Evolutionary conservation across 2,888 invertebrate species (phyloP), one percentile per base, ranked within the genome.

Genomic region (Aspidiotus destructor): DNA sequence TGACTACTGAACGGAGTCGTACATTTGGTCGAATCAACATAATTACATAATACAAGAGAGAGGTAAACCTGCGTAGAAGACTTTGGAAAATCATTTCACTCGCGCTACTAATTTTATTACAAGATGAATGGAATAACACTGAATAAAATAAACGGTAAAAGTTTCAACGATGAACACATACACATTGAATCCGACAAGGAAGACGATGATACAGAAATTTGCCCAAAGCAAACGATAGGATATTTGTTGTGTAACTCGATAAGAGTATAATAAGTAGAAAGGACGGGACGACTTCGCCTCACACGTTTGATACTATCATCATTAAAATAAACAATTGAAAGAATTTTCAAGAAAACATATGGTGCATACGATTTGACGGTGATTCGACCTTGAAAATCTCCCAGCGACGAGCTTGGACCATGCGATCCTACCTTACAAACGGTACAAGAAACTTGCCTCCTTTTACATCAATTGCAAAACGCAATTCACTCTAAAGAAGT

Each of bases 11-110:
- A 48, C n/a, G 2, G 48, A n/a, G n/a, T n/a, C 10, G 48, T 13
- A n/a, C 48, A 48, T 48, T 48, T 48, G n/a, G 48, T 48, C n/a
- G 48, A 48, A 48, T n/a, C 48, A n/a, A 48, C n/a, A 48, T 48
- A 3, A 13, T n/a, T 13, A n/a, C n/a, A 13, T n/a, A 6, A n/a
- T 13, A n/a, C 6, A 48, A 48, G 11, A 48, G 28, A 28, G 2
- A 28, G 5, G 28, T 28, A 28, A 28, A 28, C 28, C 28, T 28
- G 28, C 28, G 5, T 28, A 28, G 28, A 28, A 48, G n/a, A 48
- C 10, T n/a, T 48, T 11, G 6, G n/a, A 48, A n/a, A 11, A n/a
- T 13, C 6, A 48, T 48, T 48, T 48, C 6, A 6, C 11, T 48
- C 48, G 48, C 48, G n/a, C 48, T 11, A 48, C 11, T 48, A 48